These are phyloP conservation scores for Halcyon malimbica DNA, from an alignment of 2,113 vertebrate species.

Conservation along the genomic window DNA sequence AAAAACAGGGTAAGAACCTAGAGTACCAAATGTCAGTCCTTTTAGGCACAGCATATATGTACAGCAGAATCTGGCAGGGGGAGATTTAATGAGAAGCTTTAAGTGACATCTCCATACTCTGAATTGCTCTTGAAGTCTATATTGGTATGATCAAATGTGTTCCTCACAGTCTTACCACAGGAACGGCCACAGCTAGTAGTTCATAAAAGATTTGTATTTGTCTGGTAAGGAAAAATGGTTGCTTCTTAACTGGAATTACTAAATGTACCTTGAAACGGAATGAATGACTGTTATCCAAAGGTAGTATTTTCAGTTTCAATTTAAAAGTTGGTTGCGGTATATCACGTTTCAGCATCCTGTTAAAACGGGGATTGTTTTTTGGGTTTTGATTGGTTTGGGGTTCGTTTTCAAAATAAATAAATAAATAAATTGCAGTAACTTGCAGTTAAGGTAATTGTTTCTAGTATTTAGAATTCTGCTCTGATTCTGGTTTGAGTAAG, in stretches of 20 bases:
- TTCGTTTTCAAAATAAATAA: neutral
- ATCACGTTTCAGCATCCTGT: neutral
- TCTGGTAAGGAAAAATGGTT: neutral
- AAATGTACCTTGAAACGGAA: neutral
- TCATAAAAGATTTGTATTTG: neutral
- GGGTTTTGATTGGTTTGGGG: neutral
- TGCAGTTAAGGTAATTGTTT: neutral
- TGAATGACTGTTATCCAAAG: neutral
- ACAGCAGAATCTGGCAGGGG: neutral
- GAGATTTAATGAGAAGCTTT: neutral
- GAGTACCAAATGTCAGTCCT: neutral
- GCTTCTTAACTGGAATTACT: neutral
- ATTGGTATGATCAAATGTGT: neutral
- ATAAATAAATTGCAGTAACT: neutral
- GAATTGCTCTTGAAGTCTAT: neutral
- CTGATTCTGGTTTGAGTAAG: neutral
- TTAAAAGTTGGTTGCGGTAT: neutral
- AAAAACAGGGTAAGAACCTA: neutral
- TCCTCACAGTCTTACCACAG: neutral
- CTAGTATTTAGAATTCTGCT: neutral
- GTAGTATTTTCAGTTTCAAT: neutral
- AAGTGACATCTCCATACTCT: neutral
- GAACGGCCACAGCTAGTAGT: neutral
- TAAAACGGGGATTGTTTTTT: neutral
- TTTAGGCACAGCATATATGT: neutral